Conservation (phyloP, 2,888 invertebrate species). For the Minunthozetes semirufus region DNA sequence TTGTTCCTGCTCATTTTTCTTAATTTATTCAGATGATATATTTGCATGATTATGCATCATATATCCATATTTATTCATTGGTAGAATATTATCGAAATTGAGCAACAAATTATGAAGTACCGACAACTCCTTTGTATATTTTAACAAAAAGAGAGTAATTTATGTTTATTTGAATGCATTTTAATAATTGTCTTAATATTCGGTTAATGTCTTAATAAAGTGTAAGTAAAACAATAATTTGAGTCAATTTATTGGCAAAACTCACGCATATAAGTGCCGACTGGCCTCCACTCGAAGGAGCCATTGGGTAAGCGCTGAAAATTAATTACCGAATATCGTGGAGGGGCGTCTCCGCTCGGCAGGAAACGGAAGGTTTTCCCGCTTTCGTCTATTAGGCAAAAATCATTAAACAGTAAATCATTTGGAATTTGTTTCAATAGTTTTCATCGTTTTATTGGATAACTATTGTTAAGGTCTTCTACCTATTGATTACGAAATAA, state of each 20-base stretch:
- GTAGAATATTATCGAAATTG: too few species aligned
- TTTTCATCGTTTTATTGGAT: neutral
- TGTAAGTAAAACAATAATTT: too few species aligned
- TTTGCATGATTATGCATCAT: too few species aligned
- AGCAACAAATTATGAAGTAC: too few species aligned
- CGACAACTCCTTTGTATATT: too few species aligned
- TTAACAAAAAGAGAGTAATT: neutral
- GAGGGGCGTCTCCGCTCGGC: slow-evolving; percentile 53
- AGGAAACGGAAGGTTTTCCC: slow-evolving; percentile 52
- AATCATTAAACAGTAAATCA: neutral
- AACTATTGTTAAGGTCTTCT: neutral
- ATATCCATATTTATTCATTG: too few species aligned
- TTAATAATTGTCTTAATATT: too few species aligned
- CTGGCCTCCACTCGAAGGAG: slow-evolving; percentile 50
- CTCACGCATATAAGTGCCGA: slow-evolving; percentile 51
- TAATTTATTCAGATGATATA: too few species aligned
- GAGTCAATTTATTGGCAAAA: slow-evolving; percentile 8
- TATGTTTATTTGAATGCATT: neutral
- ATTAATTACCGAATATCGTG: slow-evolving; percentile 54
- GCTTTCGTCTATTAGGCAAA: slow-evolving; percentile 49
- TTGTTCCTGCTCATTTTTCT: too few species aligned
- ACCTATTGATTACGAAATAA: too few species aligned
- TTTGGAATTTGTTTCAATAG: neutral
- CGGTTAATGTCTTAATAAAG: neutral
- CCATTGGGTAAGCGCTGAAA: slow-evolving; percentile 48